Evolutionary conservation across 2,888 invertebrate genomes (phyloP).

Genomic region (Polyommatus icarus): DNA sequence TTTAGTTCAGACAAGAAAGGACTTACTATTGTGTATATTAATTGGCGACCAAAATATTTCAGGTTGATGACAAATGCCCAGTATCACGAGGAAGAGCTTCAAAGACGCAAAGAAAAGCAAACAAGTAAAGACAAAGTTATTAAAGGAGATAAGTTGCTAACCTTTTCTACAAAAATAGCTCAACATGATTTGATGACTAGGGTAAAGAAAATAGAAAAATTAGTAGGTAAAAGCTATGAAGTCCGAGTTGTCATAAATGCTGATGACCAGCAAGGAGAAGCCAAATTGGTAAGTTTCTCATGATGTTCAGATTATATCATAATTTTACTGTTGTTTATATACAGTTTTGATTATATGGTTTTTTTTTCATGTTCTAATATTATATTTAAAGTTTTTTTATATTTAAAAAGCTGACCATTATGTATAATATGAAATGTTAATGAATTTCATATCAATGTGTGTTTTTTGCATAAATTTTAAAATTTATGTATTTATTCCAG

Average conservation of each 20-base stretch:
- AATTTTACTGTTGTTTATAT: conserved; percentile 5
- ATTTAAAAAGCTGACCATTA: no score
- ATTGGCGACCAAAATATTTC: conserved; percentile 34
- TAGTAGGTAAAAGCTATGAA: conserved; percentile 84
- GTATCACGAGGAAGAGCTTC: conserved; percentile 82
- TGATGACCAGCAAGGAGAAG: conserved; percentile 56
- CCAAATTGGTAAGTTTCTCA: conserved; percentile 50
- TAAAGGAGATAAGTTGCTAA: conserved; percentile 83
- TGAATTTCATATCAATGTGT: no score
- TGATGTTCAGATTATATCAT: conserved; percentile 2
- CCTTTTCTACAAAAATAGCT: conserved; percentile 82
- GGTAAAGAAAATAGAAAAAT: conserved; percentile 83
- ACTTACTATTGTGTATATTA: not conserved
- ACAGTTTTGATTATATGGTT: not conserved
- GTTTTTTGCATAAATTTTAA: not conserved
- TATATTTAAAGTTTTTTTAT: not conserved
- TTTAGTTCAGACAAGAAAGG: not conserved
- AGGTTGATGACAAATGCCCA: conserved; percentile 84
- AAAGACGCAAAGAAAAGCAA: conserved; percentile 75
- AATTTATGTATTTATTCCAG: conserved; percentile 59
- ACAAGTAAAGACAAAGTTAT: conserved; percentile 57
- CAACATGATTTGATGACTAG: conserved; percentile 84
- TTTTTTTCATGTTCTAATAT: not conserved
- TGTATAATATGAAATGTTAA: no score
- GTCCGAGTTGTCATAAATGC: conserved; percentile 81